Percentiles rank a stretch among this genome's conserved stretches.
phyloP scores from a whole-genome alignment of 2,797 vertebrate species.

The Champsocephalus esox region DNA sequence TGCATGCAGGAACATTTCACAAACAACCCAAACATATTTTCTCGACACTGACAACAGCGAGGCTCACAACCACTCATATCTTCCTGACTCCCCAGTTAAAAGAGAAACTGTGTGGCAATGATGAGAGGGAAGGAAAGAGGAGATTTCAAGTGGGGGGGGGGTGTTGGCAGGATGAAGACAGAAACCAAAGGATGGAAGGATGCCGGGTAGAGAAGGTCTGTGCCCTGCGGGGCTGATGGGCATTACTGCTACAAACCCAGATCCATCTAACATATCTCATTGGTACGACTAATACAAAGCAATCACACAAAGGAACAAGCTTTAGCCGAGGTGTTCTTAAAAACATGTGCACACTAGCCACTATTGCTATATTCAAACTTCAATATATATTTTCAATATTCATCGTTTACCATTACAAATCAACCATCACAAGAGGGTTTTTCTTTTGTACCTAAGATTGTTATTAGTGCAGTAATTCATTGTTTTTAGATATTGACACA shows the following conservation, averaged over 20 bases:
- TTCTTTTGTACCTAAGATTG: no score
- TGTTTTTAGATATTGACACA: no score
- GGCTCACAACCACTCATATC: conserved; percentile 63
- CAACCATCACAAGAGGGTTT: no score
- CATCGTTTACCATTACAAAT: no score
- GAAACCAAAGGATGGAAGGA: conserved; percentile 43
- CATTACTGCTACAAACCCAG: conserved; percentile 16
- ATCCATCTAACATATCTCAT: background rate
- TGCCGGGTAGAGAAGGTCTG: conserved; percentile 15
- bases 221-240: conserved; percentile 12
- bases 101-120: conserved; percentile 52
- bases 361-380: no score
- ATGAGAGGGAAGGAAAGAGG: conserved; percentile 45
- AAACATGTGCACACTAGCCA: no score
- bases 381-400: no score
- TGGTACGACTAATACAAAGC: background rate
- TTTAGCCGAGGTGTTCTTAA: no score
- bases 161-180: conserved; percentile 46
- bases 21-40: conserved; percentile 10
- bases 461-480: no score
- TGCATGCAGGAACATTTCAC: conserved; percentile 5
- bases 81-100: conserved; percentile 43
- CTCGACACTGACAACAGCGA: conserved; percentile 35
- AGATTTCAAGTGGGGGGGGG: conserved; percentile 50
- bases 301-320: conserved; percentile 1